phyloP scores from a whole-genome alignment of 2,797 vertebrate species.

The Champsocephalus esox region DNA sequence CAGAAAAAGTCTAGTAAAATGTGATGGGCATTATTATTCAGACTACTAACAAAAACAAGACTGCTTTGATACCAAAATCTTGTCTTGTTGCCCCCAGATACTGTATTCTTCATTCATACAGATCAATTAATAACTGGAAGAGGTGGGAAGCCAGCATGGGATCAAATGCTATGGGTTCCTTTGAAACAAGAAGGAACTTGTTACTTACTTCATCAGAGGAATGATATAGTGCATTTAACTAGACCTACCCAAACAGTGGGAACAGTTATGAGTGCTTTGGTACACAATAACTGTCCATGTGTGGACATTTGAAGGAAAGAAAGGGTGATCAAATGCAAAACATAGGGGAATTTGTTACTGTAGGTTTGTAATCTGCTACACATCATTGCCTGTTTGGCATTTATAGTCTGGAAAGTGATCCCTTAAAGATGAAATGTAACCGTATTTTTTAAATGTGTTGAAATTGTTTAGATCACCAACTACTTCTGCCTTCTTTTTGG shows the following conservation, averaged over 20 bases:
- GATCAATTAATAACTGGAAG: background rate
- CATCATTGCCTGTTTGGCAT: background rate
- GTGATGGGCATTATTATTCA: no score
- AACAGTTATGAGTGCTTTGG: background rate
- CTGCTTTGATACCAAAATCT: no score
- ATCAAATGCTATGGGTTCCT: conserved; percentile 19
- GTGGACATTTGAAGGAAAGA: background rate
- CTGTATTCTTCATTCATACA: no score
- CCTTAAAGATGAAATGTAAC: background rate
- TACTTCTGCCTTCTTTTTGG: conserved; percentile 2
- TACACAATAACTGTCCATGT: background rate
- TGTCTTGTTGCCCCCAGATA: no score
- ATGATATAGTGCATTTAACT: background rate
- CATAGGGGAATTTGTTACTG: no score
- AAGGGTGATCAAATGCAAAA: no score
- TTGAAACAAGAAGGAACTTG: background rate
- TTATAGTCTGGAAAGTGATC: background rate
- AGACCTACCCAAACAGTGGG: background rate
- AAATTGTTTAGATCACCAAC: background rate
- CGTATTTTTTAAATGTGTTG: background rate
- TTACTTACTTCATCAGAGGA: background rate
- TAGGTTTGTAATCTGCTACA: background rate
- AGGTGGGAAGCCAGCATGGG: conserved; percentile 21
- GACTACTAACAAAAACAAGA: no score
- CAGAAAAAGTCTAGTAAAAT: no score